Conservation (phyloP, 2,797 vertebrate species). For the Acanthis flammea region DNA sequence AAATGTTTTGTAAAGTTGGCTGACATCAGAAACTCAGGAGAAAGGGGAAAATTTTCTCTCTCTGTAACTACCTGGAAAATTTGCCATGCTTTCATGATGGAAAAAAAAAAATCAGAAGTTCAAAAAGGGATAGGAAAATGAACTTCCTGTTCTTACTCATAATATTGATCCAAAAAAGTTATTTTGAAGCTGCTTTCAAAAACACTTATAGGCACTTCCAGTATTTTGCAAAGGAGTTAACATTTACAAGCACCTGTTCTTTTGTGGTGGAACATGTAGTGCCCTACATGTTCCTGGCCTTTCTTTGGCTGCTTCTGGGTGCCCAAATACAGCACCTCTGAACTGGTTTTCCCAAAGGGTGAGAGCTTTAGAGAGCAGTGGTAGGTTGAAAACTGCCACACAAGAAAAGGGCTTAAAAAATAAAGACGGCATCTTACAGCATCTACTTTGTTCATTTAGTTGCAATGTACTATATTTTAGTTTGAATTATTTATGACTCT, state of each 20-base stretch:
- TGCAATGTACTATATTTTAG: neutral
- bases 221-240: neutral
- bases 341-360: neutral
- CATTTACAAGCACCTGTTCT: neutral
- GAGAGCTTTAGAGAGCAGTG: neutral
- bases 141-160: neutral
- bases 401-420: neutral
- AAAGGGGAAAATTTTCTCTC: neutral
- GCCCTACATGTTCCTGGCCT: neutral
- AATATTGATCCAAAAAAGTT: neutral
- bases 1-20: neutral
- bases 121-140: neutral
- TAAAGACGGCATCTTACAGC: neutral
- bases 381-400: neutral
- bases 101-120: neutral
- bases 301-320: neutral
- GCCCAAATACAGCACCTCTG: neutral
- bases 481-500: neutral
- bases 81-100: neutral
- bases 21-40: neutral
- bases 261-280: neutral
- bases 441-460: neutral
- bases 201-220: neutral
- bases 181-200: neutral
- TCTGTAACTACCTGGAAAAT: neutral